phyloP scores from a whole-genome alignment of 2,113 vertebrate genomes.

The Erythrolamprus reginae region DNA sequence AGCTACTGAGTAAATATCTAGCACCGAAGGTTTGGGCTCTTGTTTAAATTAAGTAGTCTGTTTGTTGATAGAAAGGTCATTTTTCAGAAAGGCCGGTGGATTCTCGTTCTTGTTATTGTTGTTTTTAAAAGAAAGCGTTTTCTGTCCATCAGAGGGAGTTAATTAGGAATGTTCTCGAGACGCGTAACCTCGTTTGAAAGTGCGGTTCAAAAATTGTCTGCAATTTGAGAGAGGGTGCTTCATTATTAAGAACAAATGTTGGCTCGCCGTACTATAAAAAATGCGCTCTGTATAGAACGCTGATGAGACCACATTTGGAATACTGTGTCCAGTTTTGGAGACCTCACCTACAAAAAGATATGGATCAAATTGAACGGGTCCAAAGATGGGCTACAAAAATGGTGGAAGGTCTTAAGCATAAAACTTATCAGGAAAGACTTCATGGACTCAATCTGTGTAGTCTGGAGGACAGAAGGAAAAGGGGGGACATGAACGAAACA shows the following conservation, averaged over 20 bases:
- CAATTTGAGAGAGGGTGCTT: conserved; percentile 40
- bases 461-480: too few species aligned
- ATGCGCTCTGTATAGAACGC: too few species aligned
- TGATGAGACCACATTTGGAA: too few species aligned
- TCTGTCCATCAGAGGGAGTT: conserved; percentile 63
- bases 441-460: too few species aligned
- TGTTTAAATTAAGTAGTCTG: conserved; percentile 74
- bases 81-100: conserved; percentile 62
- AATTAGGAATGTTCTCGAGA: conserved; percentile 69
- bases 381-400: too few species aligned
- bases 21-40: conserved; percentile 68
- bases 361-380: too few species aligned
- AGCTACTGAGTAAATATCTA: conserved; percentile 72
- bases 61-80: conserved; percentile 76
- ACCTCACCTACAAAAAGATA: too few species aligned
- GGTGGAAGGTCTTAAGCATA: too few species aligned
- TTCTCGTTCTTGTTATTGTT: not conserved
- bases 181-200: conserved; percentile 57
- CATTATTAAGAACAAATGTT: conserved; percentile 54
- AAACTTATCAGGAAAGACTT: too few species aligned
- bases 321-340: too few species aligned
- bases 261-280: too few species aligned
- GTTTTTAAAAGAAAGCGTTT: conserved; percentile 24
- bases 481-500: too few species aligned
- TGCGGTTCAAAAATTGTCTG: conserved; percentile 56